These are phyloP conservation scores for Drosophila lacteicornis DNA, from an alignment of 1,140 invertebrate genomes.

Conservation along the genomic window DNA sequence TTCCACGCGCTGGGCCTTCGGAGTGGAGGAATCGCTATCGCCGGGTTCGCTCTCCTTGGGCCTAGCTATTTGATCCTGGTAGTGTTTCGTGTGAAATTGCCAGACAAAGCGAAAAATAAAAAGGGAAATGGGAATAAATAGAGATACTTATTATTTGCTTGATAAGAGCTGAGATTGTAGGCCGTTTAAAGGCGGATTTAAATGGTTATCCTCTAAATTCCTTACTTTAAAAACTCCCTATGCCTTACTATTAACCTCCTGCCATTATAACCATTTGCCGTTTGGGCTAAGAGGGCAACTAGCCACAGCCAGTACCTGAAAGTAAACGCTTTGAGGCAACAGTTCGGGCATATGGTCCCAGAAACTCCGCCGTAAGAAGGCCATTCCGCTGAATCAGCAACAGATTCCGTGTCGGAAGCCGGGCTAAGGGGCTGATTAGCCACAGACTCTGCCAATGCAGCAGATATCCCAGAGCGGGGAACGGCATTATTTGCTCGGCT, in stretches of 20 bases:
- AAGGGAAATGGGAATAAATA: conserved; percentile 2
- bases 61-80: conserved; percentile 59
- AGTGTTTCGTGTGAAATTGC: conserved; percentile 29
- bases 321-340: conserved; percentile 1
- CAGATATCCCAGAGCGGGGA: not conserved
- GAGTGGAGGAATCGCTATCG: conserved; percentile 25
- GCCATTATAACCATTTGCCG: conserved; percentile 43
- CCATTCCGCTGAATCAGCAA: conserved; percentile 53
- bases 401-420: conserved; percentile 21
- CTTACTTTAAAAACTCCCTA: not conserved
- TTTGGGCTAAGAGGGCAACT: conserved; percentile 1
- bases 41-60: conserved; percentile 37
- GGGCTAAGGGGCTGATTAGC: conserved; percentile 10
- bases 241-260: conserved; percentile 9
- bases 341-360: conserved; percentile 10
- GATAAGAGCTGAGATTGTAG: conserved; percentile 18
- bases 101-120: conserved; percentile 8
- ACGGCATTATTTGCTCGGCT: conserved; percentile 27
- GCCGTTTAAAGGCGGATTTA: not conserved
- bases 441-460: conserved; percentile 40
- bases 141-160: conserved; percentile 46
- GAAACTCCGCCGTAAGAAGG: conserved; percentile 8
- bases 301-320: conserved; percentile 7
- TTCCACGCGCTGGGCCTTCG: conserved; percentile 73
- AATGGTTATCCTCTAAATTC: not conserved